These are phyloP conservation scores for Pavo muticus DNA, from an alignment of 2,113 vertebrate genomes.

Conservation along the genomic window DNA sequence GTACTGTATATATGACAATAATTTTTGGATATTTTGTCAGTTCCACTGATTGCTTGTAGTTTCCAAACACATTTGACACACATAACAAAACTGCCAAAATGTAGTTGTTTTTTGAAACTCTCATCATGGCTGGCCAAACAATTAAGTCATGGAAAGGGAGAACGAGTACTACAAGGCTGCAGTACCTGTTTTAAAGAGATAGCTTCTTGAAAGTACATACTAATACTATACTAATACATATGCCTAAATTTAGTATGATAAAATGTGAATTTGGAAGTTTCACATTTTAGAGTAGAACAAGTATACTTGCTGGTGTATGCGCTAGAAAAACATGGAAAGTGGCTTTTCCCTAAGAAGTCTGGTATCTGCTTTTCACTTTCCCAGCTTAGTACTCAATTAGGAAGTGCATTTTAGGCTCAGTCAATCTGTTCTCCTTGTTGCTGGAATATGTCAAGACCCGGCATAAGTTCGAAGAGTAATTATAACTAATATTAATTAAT, in stretches of 20 bases:
- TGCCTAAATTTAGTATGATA: not conserved
- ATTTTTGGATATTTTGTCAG: not conserved
- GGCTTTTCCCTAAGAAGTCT: not conserved
- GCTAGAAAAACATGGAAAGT: not conserved
- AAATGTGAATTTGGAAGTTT: not conserved
- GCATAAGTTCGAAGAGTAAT: not conserved
- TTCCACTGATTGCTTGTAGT: not conserved
- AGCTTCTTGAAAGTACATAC: not conserved
- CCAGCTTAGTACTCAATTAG: not conserved
- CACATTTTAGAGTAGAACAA: not conserved
- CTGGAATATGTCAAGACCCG: not conserved
- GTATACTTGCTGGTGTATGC: not conserved
- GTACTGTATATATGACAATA: not conserved
- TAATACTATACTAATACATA: not conserved
- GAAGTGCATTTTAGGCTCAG: not conserved
- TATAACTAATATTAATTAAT: not conserved
- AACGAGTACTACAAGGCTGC: not conserved
- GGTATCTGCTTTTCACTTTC: not conserved
- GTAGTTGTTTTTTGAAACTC: not conserved
- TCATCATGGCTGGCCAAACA: not conserved
- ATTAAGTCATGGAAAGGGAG: not conserved
- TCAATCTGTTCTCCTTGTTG: not conserved
- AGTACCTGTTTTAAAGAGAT: not conserved
- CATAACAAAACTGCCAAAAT: not conserved
- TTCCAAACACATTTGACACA: not conserved